Evolutionary conservation across 2,888 invertebrate genomes (phyloP), one percentile per base, ranked within the genome.

Genomic region (Drosophila mimica): DNA sequence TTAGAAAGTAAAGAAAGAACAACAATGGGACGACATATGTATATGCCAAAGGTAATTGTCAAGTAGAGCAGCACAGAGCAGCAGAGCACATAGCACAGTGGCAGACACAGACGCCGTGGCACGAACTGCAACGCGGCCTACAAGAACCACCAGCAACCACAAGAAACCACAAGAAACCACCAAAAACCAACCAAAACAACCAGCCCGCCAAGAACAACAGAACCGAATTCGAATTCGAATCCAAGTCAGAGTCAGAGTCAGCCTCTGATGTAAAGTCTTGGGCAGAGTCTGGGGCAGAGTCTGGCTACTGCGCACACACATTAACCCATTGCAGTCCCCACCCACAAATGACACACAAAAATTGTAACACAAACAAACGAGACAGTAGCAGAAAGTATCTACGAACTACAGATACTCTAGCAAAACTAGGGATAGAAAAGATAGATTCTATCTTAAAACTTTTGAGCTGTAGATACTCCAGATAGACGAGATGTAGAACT

Each of bases 1-100:
- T 90, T 85, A 80, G 85, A 86, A 88, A 86, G 85, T 76, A 86
- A 90, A 90, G 90, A 88, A 73, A 88, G 90, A 71, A 66, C 82
- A 82, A 83, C 78, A 58, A 68, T 74, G 54, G 85, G 49, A 73
- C 88, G 75, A 88, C 85, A 85, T 66, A 85, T 85, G 85, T 90
- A 85, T 46, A 15, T 46, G 46, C 77, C 88, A 64, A 80, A 85
- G 88, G 85, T 85, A 85, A 85, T 85, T 85, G 90, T 85, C 90
- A 85, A 85, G 85, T 85, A 85, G 85, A 85, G 85, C 90, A 89
- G 74, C 74, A 70, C 77, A 81, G 56, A 66, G 78, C 36, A 36
- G 25, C 36, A 36, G 5, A 30, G 30, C 7, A 30, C 30, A 52
- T 51, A 40, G 40, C n/a, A 60, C 49, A 57, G 57, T 40, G 65